Conservation (phyloP, 2,113 vertebrate species). For the Rhegmatorhina hoffmannsi region DNA sequence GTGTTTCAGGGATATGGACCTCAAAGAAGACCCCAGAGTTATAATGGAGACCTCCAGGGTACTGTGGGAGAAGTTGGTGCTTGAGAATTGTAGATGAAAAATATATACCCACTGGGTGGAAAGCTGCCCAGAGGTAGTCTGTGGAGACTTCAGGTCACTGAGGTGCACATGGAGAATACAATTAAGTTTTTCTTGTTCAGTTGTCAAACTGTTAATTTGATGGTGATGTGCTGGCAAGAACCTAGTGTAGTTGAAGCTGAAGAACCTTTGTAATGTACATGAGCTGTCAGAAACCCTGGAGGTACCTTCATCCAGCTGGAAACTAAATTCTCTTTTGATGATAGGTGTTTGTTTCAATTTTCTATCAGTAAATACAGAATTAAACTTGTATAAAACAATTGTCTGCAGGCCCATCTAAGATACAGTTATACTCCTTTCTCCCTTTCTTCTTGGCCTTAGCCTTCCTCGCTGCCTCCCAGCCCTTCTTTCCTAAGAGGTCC, state of each 20-base stretch:
- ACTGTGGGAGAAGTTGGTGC: background rate
- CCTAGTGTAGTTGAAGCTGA: background rate
- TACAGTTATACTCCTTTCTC: background rate
- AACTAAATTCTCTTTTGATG: background rate
- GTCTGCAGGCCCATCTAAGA: background rate
- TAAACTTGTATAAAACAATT: background rate
- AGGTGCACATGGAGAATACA: background rate
- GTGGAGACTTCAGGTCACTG: background rate
- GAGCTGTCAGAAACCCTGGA: background rate
- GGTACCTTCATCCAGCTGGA: background rate
- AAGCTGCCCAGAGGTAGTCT: background rate
- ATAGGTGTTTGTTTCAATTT: background rate
- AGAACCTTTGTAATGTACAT: background rate
- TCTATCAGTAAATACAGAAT: background rate
- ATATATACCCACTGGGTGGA: background rate
- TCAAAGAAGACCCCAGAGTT: background rate
- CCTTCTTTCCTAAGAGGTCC: background rate
- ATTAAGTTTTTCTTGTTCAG: background rate
- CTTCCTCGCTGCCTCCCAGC: fast-evolving
- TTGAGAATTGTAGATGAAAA: background rate
- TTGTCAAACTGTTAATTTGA: background rate
- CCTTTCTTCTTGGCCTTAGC: background rate
- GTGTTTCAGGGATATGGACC: fast-evolving
- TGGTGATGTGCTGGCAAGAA: background rate
- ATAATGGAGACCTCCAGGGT: background rate